Conservation (phyloP, 1,140 invertebrate species). For the Notospermus geniculatus region DNA sequence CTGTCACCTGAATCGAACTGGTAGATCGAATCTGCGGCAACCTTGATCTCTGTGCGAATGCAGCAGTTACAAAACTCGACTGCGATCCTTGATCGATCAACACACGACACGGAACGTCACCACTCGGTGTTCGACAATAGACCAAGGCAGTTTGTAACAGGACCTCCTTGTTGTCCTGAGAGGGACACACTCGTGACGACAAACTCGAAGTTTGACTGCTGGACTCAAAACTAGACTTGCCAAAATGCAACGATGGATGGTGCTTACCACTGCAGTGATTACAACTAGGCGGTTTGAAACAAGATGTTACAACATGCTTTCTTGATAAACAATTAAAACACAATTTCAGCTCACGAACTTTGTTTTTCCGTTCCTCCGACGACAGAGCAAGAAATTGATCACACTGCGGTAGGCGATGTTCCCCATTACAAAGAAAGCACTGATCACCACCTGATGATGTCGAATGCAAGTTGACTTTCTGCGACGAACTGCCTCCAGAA, state of each 20-base stretch:
- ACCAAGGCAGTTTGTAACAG: background rate
- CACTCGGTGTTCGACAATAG: background rate
- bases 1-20: too few species aligned
- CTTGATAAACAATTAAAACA: slow-evolving; percentile 2
- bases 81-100: slow-evolving; percentile 6
- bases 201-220: background rate
- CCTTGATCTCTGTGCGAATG: background rate
- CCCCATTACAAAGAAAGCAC: slow-evolving; percentile 1
- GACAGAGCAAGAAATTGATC: background rate
- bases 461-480: slow-evolving; percentile 1
- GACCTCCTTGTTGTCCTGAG: background rate
- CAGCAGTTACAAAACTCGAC: background rate
- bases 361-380: background rate
- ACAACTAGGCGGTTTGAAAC: slow-evolving; percentile 2
- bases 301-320: background rate
- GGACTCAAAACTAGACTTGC: background rate
- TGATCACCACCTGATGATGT: background rate
- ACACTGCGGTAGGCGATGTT: slow-evolving; percentile 4
- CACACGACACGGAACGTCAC: background rate
- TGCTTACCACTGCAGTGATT: background rate
- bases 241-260: background rate
- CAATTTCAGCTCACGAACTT: background rate
- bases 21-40: too few species aligned
- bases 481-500: too few species aligned
- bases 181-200: background rate